Percentiles rank a stretch among this genome's conserved stretches.
phyloP scores from a whole-genome alignment of 1,140 invertebrate genomes.

The Zophobas atratus region DNA sequence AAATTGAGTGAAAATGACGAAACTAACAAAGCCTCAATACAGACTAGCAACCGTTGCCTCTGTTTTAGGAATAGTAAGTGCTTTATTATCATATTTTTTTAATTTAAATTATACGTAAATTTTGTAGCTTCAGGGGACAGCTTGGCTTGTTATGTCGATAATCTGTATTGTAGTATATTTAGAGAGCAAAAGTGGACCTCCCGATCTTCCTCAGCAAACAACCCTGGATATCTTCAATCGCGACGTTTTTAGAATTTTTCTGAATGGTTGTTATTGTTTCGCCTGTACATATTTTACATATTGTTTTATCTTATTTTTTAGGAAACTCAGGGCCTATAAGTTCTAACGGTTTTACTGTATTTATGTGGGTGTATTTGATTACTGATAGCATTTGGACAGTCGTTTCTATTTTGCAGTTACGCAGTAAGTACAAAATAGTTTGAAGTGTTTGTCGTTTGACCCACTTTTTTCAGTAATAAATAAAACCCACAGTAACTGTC shows the following conservation, averaged over 20 bases:
- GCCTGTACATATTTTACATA: no score
- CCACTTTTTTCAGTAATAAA: constrained; percentile 5
- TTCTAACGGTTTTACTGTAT: constrained; percentile 21
- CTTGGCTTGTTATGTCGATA: not conserved
- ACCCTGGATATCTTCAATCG: no score
- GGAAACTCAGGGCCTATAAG: no score
- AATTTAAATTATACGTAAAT: no score
- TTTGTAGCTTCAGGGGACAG: not conserved
- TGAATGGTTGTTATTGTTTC: no score
- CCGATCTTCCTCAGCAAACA: no score
- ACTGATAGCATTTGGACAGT: constrained; percentile 42
- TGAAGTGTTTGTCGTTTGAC: not conserved
- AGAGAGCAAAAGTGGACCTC: no score
- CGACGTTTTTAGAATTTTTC: no score
- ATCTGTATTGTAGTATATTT: no score
- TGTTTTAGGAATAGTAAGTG: not conserved
- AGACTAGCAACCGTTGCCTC: not conserved
- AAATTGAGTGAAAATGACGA: not conserved
- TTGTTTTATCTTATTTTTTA: no score
- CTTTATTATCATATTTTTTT: not conserved
- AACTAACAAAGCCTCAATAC: not conserved
- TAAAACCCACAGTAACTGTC: not conserved
- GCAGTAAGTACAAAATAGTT: constrained; percentile 31
- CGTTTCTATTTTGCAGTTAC: constrained; percentile 43
- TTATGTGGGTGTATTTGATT: constrained; percentile 50